A percentile compares a stretch with the other conserved stretches of the same genome.
Evolutionary conservation across 2,113 vertebrate species (phyloP).

Genomic region (Felis chaus): DNA sequence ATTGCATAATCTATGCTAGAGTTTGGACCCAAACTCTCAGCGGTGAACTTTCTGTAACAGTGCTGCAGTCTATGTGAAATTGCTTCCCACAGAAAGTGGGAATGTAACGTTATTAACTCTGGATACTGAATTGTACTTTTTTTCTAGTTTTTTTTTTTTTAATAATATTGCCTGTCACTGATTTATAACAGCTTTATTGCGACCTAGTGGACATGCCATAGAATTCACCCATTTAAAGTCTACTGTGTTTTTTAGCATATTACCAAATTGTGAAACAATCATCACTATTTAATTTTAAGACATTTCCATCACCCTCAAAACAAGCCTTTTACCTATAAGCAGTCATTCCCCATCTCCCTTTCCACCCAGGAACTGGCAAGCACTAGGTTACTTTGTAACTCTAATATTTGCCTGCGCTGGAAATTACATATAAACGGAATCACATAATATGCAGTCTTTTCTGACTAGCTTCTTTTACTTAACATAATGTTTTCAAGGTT

Average conservation of each 20-base stretch:
- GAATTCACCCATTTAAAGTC: background rate
- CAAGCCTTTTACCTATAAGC: background rate
- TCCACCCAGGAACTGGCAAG: background rate
- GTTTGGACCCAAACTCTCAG: slow-evolving; percentile 88
- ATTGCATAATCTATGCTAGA: slow-evolving; percentile 88
- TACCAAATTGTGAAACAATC: background rate
- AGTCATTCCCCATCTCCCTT: background rate
- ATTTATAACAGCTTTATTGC: slow-evolving; percentile 69
- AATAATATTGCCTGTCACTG: slow-evolving; percentile 87
- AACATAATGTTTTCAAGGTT: background rate
- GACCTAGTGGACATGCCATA: background rate
- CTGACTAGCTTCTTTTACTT: background rate
- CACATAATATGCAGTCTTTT: background rate
- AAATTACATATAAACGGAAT: background rate
- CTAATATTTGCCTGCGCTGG: background rate
- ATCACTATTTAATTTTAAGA: background rate
- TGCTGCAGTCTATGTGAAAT: background rate
- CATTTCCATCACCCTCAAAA: background rate
- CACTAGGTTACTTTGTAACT: background rate
- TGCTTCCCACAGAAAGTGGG: background rate
- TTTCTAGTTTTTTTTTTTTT: slow-evolving; percentile 3
- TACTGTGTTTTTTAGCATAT: background rate
- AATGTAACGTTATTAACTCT: slow-evolving; percentile 42
- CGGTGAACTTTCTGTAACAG: background rate
- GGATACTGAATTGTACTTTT: slow-evolving; percentile 54